Evolutionary conservation across 2,797 vertebrate species (phyloP).

Genomic region (Chelidonichthys spinosus): DNA sequence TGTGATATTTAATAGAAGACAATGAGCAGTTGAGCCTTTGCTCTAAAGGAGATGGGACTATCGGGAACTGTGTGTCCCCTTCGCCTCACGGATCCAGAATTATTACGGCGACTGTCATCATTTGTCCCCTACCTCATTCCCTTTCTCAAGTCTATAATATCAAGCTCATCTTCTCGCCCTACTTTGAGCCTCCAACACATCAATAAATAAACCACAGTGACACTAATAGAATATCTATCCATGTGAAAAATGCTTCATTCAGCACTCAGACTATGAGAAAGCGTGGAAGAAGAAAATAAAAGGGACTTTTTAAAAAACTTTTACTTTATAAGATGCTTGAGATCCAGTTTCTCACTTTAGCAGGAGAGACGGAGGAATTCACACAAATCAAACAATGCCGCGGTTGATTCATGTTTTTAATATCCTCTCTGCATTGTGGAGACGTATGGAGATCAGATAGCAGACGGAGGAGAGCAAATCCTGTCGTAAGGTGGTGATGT

Average conservation of each 20-base stretch:
- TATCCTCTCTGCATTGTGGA: slow-evolving; percentile 51
- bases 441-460: slow-evolving; percentile 51
- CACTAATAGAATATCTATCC: slow-evolving; percentile 73
- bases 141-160: slow-evolving; percentile 60
- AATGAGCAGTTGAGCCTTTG: not conserved
- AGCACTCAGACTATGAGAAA: slow-evolving; percentile 55
- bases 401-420: slow-evolving; percentile 66
- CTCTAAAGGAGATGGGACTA: slow-evolving; percentile 9
- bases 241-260: slow-evolving; percentile 72
- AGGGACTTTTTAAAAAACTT: slow-evolving; percentile 18
- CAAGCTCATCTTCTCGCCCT: slow-evolving; percentile 70
- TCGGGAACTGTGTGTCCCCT: not conserved
- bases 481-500: slow-evolving; percentile 27
- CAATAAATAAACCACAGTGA: slow-evolving; percentile 79
- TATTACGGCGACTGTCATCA: slow-evolving; percentile 46
- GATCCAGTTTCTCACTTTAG: slow-evolving; percentile 57
- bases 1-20: slow-evolving; percentile 11
- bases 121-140: slow-evolving; percentile 35
- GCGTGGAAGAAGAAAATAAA: slow-evolving; percentile 26
- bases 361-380: slow-evolving; percentile 46
- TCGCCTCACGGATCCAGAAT: not conserved
- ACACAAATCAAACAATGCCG: slow-evolving; percentile 53
- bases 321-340: slow-evolving; percentile 49
- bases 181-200: slow-evolving; percentile 75
- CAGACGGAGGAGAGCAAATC: slow-evolving; percentile 33